Percentiles rank a stretch among this genome's conserved stretches.
These are phyloP conservation scores for Oasisia sp. DNA, from an alignment of 2,888 invertebrate genomes.

Conservation along the genomic window DNA sequence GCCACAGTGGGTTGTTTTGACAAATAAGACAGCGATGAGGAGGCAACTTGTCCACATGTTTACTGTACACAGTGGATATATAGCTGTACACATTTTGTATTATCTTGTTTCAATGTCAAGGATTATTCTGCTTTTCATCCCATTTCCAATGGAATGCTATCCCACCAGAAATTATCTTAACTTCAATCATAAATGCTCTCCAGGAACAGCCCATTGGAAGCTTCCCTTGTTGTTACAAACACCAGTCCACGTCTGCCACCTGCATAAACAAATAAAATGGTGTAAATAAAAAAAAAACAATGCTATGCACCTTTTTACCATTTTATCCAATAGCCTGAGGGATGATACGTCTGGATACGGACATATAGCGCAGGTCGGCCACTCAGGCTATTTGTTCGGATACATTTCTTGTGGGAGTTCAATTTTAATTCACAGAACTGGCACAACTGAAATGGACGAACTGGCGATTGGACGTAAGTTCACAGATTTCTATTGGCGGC, in stretches of 20 bases:
- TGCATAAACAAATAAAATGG: neutral
- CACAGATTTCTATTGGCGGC: no score
- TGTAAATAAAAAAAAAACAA: neutral
- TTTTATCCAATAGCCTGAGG: neutral
- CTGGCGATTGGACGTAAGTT: no score
- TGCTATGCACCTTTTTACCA: neutral
- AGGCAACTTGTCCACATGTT: neutral
- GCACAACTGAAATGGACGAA: no score
- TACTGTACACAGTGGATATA: neutral
- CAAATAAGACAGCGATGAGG: neutral
- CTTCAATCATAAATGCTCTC: neutral
- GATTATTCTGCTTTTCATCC: neutral
- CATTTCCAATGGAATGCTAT: neutral
- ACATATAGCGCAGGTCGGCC: no score
- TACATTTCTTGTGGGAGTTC: no score
- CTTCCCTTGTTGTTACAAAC: neutral
- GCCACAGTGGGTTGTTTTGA: neutral
- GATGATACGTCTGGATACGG: no score
- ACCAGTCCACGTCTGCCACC: neutral
- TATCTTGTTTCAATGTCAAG: neutral
- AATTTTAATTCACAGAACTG: no score
- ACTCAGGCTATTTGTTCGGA: no score
- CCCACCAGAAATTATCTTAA: neutral
- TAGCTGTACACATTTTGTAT: neutral
- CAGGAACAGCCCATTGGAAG: neutral